Evolutionary conservation across 2,797 vertebrate genomes (phyloP).

Genomic region (Holocentrus rufus): DNA sequence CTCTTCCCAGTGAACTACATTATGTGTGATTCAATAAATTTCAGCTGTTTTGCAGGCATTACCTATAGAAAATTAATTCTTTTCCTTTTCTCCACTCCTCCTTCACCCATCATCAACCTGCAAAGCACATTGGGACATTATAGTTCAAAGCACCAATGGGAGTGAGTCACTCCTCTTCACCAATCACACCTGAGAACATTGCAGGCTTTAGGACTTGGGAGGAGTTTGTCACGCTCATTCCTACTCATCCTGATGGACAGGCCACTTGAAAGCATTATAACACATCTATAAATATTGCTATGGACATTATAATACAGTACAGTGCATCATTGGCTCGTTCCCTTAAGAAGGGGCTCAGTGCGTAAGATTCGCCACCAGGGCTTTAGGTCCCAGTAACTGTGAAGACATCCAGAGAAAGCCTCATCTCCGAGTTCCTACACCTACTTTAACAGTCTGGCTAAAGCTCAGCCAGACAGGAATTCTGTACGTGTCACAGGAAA

Average conservation of each 20-base stretch:
- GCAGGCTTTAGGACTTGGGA: slow-evolving; percentile 72
- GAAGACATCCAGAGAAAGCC: slow-evolving; percentile 69
- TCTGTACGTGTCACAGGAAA: slow-evolving; percentile 49
- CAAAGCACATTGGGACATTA: slow-evolving; percentile 71
- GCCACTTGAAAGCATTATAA: slow-evolving; percentile 80
- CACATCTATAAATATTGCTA: slow-evolving; percentile 89
- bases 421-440: slow-evolving; percentile 45
- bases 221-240: slow-evolving; percentile 61
- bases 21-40: slow-evolving; percentile 57
- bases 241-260: slow-evolving; percentile 71
- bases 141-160: slow-evolving; percentile 69
- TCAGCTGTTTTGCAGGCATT: slow-evolving; percentile 48
- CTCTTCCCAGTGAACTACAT: slow-evolving; percentile 78
- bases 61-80: slow-evolving; percentile 31
- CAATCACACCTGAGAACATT: slow-evolving; percentile 75
- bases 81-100: slow-evolving; percentile 53
- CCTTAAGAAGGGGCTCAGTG: slow-evolving; percentile 81
- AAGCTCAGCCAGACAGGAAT: slow-evolving; percentile 53
- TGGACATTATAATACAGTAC: slow-evolving; percentile 86
- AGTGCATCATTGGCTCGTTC: slow-evolving; percentile 86
- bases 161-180: slow-evolving; percentile 56
- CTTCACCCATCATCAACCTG: slow-evolving; percentile 65
- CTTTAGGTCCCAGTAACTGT: slow-evolving; percentile 73
- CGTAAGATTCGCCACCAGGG: slow-evolving; percentile 78
- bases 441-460: slow-evolving; percentile 34